Evolutionary conservation across 1,140 invertebrate genomes (phyloP), one percentile per base, ranked within the genome.

Genomic region (Anagrus nilaparvatae): DNA sequence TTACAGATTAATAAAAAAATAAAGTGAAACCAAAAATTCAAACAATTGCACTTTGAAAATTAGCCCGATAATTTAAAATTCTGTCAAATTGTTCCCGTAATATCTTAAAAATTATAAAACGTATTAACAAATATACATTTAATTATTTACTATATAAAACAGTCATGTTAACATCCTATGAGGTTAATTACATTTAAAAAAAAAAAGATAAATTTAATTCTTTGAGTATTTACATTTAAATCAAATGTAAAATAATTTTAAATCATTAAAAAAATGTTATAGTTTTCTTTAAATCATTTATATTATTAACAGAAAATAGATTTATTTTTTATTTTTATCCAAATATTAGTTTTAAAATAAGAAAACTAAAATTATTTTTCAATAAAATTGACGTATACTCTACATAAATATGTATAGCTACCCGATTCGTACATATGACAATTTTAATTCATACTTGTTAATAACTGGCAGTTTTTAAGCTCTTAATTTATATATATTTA

Each of bases 101-200:
- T 41, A 52, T 48, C 41, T 50, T 58, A 60, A 56, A 55, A 61
- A 61, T 55, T 58, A 57, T 56, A 53, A 61, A 63, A 63, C 52
- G 50, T 63, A 64, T 65, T 50, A 65, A 67, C 61, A 65, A 65
- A 59, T 65, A 47, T 67, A 67, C 60, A 67, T 40, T 34, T 37
- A 23, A 28, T 36, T 48, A 45, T 44, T 49, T 46, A 52, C 12
- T n/a, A n/a, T n/a, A n/a, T 36, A 43, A 46, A 42, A 32, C 17
- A 42, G 25, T 34, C 21, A 38, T 21, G 16, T 13, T n/a, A 40
- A 27, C 24, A 18, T 27, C 17, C 21, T 17, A 7, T 5, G 17
- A 9, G 29, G 10, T 13, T n/a, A 9, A 39, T 20, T 2, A n/a
- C n/a, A 40, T 29, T 30, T 36, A 14, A 23, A n/a, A 21, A 28